Evolutionary conservation across 2,888 invertebrate genomes (phyloP).

Genomic region (Mystacides longicornis): DNA sequence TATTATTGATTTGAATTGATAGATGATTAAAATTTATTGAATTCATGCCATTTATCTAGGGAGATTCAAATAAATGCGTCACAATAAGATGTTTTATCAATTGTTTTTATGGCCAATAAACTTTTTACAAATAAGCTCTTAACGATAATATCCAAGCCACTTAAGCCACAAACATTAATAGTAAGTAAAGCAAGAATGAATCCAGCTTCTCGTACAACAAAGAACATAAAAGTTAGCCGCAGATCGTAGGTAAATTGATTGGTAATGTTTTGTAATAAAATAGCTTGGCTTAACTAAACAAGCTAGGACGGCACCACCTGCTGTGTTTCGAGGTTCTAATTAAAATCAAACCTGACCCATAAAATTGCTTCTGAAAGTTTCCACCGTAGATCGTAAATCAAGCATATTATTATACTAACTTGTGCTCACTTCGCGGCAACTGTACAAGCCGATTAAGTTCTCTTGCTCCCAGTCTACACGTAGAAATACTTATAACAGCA

Average conservation of each 20-base stretch:
- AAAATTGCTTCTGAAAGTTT: constrained; percentile 15
- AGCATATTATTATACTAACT: constrained; percentile 9
- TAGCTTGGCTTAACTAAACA: constrained; percentile 5
- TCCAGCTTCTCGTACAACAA: no score
- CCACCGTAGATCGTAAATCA: constrained; percentile 19
- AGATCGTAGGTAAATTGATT: constrained; percentile 7
- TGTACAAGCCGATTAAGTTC: background rate
- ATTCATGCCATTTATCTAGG: no score
- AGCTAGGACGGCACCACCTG: constrained; percentile 10
- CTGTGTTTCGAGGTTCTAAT: constrained; percentile 12
- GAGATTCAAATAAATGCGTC: no score
- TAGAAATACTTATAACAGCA: background rate
- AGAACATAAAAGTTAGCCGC: background rate
- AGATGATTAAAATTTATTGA: no score
- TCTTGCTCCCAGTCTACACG: background rate
- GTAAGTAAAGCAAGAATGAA: no score
- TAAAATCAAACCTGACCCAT: constrained; percentile 20
- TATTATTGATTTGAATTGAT: no score
- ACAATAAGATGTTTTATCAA: no score
- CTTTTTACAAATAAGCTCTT: no score
- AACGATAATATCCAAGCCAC: no score
- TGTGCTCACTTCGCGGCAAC: background rate
- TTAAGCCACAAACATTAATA: no score
- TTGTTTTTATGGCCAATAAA: no score
- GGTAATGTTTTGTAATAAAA: constrained; percentile 15